These are phyloP conservation scores for Perithous albicinctus DNA, from an alignment of 2,888 invertebrate genomes.

Conservation along the genomic window DNA sequence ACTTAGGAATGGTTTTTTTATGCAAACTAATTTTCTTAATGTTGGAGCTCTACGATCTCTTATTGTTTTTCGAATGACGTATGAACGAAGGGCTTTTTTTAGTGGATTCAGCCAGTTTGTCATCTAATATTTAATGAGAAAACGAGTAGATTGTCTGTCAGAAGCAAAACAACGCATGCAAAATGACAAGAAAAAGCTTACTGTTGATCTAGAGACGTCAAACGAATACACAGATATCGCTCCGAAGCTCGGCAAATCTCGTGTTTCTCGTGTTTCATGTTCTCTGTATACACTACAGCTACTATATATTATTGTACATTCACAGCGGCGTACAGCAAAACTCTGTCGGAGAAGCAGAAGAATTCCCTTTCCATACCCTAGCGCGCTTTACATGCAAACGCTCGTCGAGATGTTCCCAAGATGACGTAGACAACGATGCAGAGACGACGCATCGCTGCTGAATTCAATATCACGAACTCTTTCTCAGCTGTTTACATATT, in stretches of 20 bases:
- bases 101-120: no score
- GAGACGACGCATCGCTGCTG: constrained; percentile 16
- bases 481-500: constrained; percentile 64
- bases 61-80: no score
- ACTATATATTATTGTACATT: background rate
- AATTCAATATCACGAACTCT: constrained; percentile 58
- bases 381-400: constrained; percentile 46
- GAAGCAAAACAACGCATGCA: background rate
- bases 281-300: background rate
- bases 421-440: constrained; percentile 40
- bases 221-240: background rate
- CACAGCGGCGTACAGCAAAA: background rate
- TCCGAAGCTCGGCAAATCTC: background rate
- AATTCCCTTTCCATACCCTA: constrained; percentile 45
- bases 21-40: no score
- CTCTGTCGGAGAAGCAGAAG: background rate
- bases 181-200: background rate
- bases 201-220: background rate
- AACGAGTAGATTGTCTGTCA: no score
- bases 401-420: constrained; percentile 18
- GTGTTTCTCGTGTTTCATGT: background rate
- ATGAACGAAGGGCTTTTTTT: no score
- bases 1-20: no score
- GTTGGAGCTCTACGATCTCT: no score
- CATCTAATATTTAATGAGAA: no score